Conservation (phyloP, 2,797 vertebrate species). For the Sebastes matsubarae region DNA sequence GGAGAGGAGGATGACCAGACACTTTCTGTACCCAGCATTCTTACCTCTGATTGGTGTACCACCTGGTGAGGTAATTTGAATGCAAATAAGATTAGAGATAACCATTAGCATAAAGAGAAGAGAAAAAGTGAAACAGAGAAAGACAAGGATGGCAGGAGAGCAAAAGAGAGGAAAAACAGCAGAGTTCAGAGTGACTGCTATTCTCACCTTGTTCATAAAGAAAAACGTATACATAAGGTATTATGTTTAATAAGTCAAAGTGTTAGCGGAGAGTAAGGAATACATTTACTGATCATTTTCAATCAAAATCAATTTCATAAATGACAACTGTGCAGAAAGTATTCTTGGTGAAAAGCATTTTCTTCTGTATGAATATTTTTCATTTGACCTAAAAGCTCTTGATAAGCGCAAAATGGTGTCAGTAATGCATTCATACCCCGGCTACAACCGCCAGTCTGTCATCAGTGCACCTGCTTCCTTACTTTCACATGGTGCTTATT, state of each 20-base stretch:
- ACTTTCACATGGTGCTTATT: slow-evolving; percentile 22
- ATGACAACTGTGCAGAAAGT: not conserved
- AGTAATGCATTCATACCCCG: not conserved
- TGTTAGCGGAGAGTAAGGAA: not conserved
- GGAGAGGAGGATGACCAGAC: slow-evolving; percentile 58
- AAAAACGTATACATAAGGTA: not conserved
- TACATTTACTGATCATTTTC: not conserved
- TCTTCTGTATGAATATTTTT: not conserved
- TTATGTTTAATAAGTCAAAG: not conserved
- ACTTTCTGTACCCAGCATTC: slow-evolving; percentile 91
- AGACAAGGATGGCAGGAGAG: slow-evolving; percentile 45
- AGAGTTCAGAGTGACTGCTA: slow-evolving; percentile 62
- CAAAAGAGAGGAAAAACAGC: slow-evolving; percentile 34
- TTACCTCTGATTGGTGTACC: slow-evolving; percentile 99
- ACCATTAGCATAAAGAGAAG: slow-evolving; percentile 91
- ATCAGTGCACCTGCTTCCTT: slow-evolving; percentile 22
- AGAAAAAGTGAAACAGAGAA: slow-evolving; percentile 81
- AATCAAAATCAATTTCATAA: slow-evolving; percentile 2
- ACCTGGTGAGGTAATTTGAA: slow-evolving; percentile 99
- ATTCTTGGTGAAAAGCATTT: not conserved
- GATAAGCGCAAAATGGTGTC: not conserved
- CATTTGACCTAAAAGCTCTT: not conserved
- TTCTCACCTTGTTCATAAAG: slow-evolving; percentile 1
- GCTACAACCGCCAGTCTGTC: slow-evolving; percentile 1
- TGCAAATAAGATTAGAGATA: slow-evolving; percentile 99